Percentiles rank a stretch among this genome's conserved stretches.
Conservation (phyloP, 2,888 invertebrate species). For the Microchrysa polita region DNA sequence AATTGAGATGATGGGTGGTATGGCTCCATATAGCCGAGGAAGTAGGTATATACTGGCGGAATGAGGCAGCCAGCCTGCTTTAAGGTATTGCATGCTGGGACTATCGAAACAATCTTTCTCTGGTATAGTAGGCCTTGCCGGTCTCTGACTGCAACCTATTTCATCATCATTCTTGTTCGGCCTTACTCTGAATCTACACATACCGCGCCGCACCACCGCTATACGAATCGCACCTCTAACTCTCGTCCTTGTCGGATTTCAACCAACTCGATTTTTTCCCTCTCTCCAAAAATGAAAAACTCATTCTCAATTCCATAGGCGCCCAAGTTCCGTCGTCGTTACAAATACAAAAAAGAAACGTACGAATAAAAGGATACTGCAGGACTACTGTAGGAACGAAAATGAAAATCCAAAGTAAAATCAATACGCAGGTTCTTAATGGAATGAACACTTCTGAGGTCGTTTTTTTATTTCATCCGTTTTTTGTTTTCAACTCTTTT, state of each 20-base stretch:
- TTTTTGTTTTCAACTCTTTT: slow-evolving; percentile 19
- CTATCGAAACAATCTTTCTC: slow-evolving; percentile 37
- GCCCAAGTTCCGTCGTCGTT: slow-evolving; percentile 15
- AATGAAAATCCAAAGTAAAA: slow-evolving; percentile 46
- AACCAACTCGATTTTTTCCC: neutral
- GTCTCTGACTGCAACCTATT: slow-evolving; percentile 13
- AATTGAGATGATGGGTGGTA: slow-evolving; percentile 38
- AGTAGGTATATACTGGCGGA: too few species aligned
- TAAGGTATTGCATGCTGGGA: slow-evolving; percentile 39
- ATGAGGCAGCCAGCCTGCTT: too few species aligned
- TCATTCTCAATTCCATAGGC: neutral
- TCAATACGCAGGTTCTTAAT: slow-evolving; percentile 47
- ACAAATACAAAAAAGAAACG: slow-evolving; percentile 40
- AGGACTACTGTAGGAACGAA: slow-evolving; percentile 44
- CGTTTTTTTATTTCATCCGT: slow-evolving; percentile 18
- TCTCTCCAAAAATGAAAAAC: neutral
- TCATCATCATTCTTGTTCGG: slow-evolving; percentile 14
- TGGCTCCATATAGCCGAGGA: too few species aligned
- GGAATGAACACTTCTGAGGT: slow-evolving; percentile 41
- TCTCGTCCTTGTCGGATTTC: neutral
- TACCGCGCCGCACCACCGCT: too few species aligned
- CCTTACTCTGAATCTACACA: slow-evolving; percentile 14
- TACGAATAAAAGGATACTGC: slow-evolving; percentile 40
- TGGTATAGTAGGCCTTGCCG: slow-evolving; percentile 1
- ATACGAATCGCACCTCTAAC: neutral